Evolutionary conservation across 1,140 invertebrate species (phyloP).

Genomic region (Dryas iulia): DNA sequence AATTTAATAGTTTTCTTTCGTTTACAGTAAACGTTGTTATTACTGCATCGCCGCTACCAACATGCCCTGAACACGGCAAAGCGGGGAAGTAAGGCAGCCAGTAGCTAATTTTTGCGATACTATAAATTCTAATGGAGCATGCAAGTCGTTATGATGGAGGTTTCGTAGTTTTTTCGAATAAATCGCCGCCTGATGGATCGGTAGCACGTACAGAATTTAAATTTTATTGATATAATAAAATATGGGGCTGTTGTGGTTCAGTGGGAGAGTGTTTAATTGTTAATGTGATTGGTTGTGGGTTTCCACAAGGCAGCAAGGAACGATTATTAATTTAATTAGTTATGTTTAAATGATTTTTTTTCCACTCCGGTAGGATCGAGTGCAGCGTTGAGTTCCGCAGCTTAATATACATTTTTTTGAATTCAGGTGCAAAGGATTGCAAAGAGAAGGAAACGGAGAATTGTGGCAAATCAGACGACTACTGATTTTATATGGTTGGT

Average conservation of each 20-base stretch:
- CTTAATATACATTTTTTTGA: too few relatives aligned
- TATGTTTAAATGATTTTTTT: too few relatives aligned
- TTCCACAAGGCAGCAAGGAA: too few relatives aligned
- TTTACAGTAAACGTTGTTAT: neutral
- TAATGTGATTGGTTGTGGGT: too few relatives aligned
- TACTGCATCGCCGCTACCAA: neutral
- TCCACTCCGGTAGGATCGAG: too few relatives aligned
- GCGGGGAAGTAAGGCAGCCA: neutral
- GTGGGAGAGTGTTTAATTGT: too few relatives aligned
- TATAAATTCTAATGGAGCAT: slow-evolving; percentile 2
- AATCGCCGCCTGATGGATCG: neutral
- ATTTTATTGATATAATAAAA: neutral
- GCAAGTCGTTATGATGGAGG: slow-evolving; percentile 1
- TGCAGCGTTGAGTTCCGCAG: too few relatives aligned
- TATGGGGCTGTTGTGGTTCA: neutral
- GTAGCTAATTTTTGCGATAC: slow-evolving; percentile 4
- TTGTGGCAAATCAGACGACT: too few relatives aligned
- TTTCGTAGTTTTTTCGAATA: neutral
- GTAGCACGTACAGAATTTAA: neutral
- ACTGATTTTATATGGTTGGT: too few relatives aligned
- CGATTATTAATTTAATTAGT: too few relatives aligned
- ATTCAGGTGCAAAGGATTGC: too few relatives aligned
- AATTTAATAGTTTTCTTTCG: neutral
- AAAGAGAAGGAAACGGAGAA: too few relatives aligned
- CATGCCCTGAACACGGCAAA: neutral